A percentile compares a stretch with the other conserved stretches of the same genome.
Conservation (phyloP, 1,140 invertebrate species). For the Acromyrmex heyeri region DNA sequence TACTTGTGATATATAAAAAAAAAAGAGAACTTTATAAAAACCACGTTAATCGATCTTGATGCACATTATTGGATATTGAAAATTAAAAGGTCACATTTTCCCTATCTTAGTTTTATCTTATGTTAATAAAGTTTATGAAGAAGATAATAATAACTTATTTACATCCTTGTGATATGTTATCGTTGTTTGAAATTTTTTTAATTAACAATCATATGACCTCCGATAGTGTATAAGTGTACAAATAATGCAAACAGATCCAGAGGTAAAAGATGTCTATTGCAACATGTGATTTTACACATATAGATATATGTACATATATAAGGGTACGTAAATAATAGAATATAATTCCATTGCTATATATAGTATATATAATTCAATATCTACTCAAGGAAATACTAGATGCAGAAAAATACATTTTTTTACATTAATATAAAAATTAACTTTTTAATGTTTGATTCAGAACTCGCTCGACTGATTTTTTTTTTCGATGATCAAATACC, state of each 20-base stretch:
- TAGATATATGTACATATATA: slow-evolving; percentile 7
- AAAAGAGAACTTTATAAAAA: not conserved
- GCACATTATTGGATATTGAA: slow-evolving; percentile 6
- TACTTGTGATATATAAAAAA: slow-evolving; percentile 27
- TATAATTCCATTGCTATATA: slow-evolving; percentile 28
- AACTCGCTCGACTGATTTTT: slow-evolving; percentile 38
- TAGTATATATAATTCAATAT: slow-evolving; percentile 18
- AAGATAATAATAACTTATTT: not conserved
- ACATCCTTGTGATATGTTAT: not conserved
- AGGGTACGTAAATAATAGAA: slow-evolving; percentile 27
- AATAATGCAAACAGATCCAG: not conserved
- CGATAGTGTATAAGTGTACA: not conserved
- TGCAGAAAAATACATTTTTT: slow-evolving; percentile 61
- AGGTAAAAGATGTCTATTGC: slow-evolving; percentile 57
- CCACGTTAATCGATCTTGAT: not conserved
- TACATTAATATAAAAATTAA: slow-evolving; percentile 54
- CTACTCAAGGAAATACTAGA: slow-evolving; percentile 36
- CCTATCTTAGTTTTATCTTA: slow-evolving; percentile 25
- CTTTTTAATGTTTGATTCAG: slow-evolving; percentile 30
- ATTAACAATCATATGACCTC: not conserved
- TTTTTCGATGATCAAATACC: not conserved
- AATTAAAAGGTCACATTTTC: slow-evolving; percentile 4
- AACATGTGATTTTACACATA: slow-evolving; percentile 30
- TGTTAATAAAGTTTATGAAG: slow-evolving; percentile 7
- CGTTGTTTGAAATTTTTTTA: not conserved